Conservation (phyloP, 2,113 vertebrate genomes). For the Axis porcinus region DNA sequence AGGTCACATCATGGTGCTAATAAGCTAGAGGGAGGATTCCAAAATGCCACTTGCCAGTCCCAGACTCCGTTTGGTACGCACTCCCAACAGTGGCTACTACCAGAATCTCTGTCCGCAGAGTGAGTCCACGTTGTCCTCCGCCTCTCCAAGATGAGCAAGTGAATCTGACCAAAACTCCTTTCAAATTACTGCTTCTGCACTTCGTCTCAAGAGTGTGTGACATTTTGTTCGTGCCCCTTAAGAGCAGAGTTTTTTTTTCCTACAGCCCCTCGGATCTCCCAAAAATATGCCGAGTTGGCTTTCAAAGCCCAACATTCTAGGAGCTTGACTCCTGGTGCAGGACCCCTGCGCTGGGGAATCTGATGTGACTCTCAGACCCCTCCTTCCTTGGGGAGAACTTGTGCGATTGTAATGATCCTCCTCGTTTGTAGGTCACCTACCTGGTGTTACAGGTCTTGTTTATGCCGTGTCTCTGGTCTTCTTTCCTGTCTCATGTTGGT, state of each 20-base stretch:
- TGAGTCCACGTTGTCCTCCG: rapidly evolving
- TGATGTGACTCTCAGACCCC: not conserved
- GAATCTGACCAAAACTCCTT: not conserved
- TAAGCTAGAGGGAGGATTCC: not conserved
- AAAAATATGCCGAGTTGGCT: rapidly evolving
- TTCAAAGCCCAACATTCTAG: not conserved
- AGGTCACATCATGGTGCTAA: not conserved
- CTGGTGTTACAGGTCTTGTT: not conserved
- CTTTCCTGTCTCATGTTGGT: not conserved
- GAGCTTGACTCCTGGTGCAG: not conserved
- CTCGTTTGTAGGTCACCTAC: not conserved
- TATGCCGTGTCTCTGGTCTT: not conserved
- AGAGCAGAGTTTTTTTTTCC: not conserved
- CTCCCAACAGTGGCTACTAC: not conserved
- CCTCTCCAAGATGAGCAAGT: not conserved
- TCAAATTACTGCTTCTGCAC: not conserved
- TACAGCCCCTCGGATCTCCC: not conserved
- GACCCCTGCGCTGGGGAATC: not conserved
- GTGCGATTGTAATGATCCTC: rapidly evolving
- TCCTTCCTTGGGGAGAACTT: not conserved
- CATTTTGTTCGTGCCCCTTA: not conserved
- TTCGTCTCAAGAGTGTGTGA: not conserved
- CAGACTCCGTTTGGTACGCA: not conserved
- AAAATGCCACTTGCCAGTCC: not conserved
- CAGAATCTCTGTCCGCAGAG: not conserved